phyloP scores from a whole-genome alignment of 2,888 invertebrate genomes.

The Gonocerus acuteangulatus region DNA sequence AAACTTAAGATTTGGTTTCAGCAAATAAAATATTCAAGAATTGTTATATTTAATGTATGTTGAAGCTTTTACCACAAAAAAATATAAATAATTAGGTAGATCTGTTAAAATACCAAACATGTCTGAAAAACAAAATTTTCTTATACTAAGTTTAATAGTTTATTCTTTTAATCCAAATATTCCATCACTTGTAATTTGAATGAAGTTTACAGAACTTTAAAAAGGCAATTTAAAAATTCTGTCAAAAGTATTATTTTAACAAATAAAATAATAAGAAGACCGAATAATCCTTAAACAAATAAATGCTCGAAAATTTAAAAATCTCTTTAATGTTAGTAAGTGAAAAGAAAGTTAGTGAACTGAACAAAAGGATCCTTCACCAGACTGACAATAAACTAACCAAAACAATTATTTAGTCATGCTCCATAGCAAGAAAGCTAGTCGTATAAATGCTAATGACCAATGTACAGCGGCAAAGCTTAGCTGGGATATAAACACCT shows the following conservation, averaged over 20 bases:
- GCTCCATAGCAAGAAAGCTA: constrained; percentile 33
- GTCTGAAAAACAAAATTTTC: too few relatives aligned
- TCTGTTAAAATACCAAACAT: too few relatives aligned
- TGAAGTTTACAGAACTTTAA: too few relatives aligned
- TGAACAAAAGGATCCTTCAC: constrained; percentile 11
- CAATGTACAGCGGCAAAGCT: constrained; percentile 27
- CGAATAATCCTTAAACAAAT: too few relatives aligned
- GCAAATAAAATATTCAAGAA: too few relatives aligned
- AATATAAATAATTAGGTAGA: too few relatives aligned
- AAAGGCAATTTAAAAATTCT: too few relatives aligned
- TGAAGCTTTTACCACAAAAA: constrained; percentile 15
- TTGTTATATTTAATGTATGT: too few relatives aligned
- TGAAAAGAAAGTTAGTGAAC: constrained; percentile 21
- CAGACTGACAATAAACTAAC: constrained; percentile 23
- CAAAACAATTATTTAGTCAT: constrained; percentile 25
- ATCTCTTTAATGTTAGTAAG: constrained; percentile 16
- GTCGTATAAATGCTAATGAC: constrained; percentile 30
- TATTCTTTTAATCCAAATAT: not conserved
- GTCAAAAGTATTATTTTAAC: not conserved
- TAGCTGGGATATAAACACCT: constrained; percentile 24
- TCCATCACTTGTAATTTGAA: constrained; percentile 19
- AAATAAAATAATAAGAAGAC: not conserved
- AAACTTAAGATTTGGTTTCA: too few relatives aligned
- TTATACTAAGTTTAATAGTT: not conserved
- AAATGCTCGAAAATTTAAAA: too few relatives aligned